Evolutionary conservation across 2,888 invertebrate species (phyloP).

Genomic region (Onchidella celtica): DNA sequence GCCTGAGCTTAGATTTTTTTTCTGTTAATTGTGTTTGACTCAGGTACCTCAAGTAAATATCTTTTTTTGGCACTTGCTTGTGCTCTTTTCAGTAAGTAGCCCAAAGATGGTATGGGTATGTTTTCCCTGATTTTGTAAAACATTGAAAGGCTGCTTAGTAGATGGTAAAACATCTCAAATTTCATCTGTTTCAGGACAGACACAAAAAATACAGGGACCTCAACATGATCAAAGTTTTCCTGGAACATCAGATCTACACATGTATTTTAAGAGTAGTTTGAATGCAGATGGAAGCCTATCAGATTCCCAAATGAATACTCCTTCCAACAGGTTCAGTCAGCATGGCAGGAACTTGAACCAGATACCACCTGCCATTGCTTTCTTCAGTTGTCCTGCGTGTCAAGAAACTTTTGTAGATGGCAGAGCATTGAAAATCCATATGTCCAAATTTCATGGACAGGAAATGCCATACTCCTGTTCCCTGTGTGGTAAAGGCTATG

Average conservation of each 20-base stretch:
- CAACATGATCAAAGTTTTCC: constrained; percentile 21
- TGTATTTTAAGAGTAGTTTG: constrained; percentile 24
- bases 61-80: too few species aligned
- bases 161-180: too few species aligned
- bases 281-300: neutral
- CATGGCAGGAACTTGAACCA: constrained; percentile 15
- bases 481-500: constrained; percentile 45
- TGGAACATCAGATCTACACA: neutral
- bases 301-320: constrained; percentile 6
- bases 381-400: constrained; percentile 7
- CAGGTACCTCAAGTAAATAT: too few species aligned
- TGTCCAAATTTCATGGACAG: constrained; percentile 28
- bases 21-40: too few species aligned
- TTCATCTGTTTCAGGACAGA: constrained; percentile 28
- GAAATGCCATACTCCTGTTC: constrained; percentile 41
- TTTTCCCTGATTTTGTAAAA: too few species aligned
- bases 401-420: constrained; percentile 7
- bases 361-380: too few species aligned
- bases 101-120: too few species aligned
- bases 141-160: too few species aligned
- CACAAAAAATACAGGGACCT: neutral
- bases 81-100: too few species aligned
- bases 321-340: neutral
- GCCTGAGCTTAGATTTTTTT: too few species aligned
- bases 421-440: constrained; percentile 28